phyloP scores from a whole-genome alignment of 2,888 invertebrate genomes.

The Cryptosula pallasiana region DNA sequence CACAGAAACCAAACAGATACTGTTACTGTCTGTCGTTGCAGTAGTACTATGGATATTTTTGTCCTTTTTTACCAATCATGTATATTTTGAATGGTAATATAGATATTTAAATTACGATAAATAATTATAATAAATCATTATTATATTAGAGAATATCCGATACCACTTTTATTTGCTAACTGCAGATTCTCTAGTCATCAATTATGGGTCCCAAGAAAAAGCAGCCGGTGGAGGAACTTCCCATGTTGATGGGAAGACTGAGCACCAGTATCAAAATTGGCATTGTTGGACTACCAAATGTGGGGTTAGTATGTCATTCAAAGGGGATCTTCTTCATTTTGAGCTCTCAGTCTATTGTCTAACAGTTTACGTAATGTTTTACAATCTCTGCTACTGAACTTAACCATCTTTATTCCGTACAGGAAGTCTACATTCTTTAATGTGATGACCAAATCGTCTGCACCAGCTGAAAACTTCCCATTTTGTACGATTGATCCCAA shows the following conservation, averaged over 20 bases:
- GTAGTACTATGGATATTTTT: too few relatives aligned
- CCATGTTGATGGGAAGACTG: conserved; percentile 86
- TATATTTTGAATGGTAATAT: too few relatives aligned
- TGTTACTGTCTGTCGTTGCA: too few relatives aligned
- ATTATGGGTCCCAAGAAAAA: conserved; percentile 63
- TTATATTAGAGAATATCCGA: too few relatives aligned
- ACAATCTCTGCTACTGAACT: neutral
- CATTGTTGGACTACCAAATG: conserved; percentile 86
- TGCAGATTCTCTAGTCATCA: neutral
- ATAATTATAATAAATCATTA: too few relatives aligned
- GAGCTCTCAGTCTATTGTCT: too few relatives aligned
- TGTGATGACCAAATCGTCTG: conserved; percentile 93
- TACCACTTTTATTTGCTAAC: neutral
- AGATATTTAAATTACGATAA: too few relatives aligned
- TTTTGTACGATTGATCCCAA: conserved; percentile 99
- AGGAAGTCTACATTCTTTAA: conserved; percentile 98
- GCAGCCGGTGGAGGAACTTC: conserved; percentile 69
- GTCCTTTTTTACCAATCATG: too few relatives aligned
- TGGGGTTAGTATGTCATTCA: conserved; percentile 73
- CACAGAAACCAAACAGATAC: too few relatives aligned
- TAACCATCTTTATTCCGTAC: conserved; percentile 25
- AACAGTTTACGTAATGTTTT: too few relatives aligned
- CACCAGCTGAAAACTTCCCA: conserved; percentile 96
- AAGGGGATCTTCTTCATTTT: too few relatives aligned
- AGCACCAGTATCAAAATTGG: conserved; percentile 95